phyloP scores from a whole-genome alignment of 2,888 invertebrate genomes.

The Pogonocherus hispidulus region DNA sequence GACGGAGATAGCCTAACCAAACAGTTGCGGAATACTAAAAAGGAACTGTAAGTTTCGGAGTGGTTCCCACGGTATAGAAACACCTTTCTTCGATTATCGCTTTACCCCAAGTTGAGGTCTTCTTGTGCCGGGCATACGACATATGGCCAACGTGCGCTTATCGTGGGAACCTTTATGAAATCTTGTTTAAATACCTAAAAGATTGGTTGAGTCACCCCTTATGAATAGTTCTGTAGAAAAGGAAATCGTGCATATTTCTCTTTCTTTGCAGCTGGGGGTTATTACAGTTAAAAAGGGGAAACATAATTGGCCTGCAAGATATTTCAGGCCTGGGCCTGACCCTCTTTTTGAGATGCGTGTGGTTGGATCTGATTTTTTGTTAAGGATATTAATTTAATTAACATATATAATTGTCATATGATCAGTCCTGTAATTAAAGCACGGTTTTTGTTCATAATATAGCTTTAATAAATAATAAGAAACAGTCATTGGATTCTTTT shows the following conservation, averaged over 20 bases:
- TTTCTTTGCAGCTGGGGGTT: constrained; percentile 52
- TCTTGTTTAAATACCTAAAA: constrained; percentile 58
- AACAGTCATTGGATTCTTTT: constrained; percentile 10
- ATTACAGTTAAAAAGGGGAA: constrained; percentile 46
- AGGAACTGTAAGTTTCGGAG: constrained; percentile 46
- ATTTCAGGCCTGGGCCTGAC: constrained; percentile 34
- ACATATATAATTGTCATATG: constrained; percentile 29
- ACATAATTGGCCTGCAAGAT: constrained; percentile 52
- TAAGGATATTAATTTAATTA: constrained; percentile 34
- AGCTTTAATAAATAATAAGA: not conserved
- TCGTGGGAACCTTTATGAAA: constrained; percentile 60
- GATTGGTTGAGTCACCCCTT: constrained; percentile 56
- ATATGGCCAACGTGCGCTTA: constrained; percentile 62
- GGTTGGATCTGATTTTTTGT: constrained; percentile 39
- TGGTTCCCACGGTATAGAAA: constrained; percentile 57
- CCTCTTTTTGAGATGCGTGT: constrained; percentile 27
- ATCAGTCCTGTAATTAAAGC: constrained; percentile 17
- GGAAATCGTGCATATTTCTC: constrained; percentile 53
- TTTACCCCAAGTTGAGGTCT: constrained; percentile 52
- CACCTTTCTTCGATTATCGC: constrained; percentile 61
- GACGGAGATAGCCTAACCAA: constrained; percentile 34
- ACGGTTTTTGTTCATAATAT: constrained; percentile 5
- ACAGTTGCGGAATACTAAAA: constrained; percentile 53
- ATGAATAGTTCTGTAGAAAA: constrained; percentile 53
- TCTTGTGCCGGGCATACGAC: constrained; percentile 60